Evolutionary conservation across 2,888 invertebrate genomes (phyloP).

Genomic region (Hymenopus coronatus): DNA sequence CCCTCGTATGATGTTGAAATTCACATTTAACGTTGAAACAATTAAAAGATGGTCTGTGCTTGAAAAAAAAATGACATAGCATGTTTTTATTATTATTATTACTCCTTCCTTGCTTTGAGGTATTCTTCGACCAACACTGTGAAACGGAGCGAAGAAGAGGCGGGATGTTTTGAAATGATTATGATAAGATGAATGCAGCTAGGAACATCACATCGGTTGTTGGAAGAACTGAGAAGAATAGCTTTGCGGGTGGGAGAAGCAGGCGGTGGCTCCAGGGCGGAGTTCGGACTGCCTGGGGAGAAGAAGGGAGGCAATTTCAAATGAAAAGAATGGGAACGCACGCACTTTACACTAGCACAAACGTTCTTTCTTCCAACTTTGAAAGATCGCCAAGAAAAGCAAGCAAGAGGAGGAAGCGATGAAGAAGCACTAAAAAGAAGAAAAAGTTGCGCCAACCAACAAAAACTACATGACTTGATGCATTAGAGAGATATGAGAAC

Average conservation of each 20-base stretch:
- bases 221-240: conserved; percentile 13
- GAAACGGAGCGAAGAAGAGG: not conserved
- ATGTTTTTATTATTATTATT: not conserved
- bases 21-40: too few relatives aligned
- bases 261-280: not conserved
- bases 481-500: not conserved
- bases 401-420: not conserved
- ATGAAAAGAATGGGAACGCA: conserved; percentile 22
- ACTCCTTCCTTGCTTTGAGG: not conserved
- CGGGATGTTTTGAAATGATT: conserved; percentile 20
- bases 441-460: not conserved
- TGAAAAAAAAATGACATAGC: too few relatives aligned
- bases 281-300: not conserved
- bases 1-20: too few relatives aligned
- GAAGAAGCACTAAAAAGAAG: not conserved
- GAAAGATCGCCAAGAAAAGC: conserved; percentile 26
- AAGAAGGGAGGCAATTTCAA: conserved; percentile 23
- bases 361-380: conserved; percentile 12
- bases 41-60: too few relatives aligned
- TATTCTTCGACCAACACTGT: not conserved
- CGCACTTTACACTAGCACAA: not conserved
- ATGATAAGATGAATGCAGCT: conserved; percentile 17
- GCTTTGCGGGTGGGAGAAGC: conserved; percentile 1
- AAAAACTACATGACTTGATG: not conserved
- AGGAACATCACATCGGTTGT: conserved; percentile 1